These are phyloP conservation scores for Cuculus canorus DNA, from an alignment of 2,797 vertebrate species.

Conservation along the genomic window DNA sequence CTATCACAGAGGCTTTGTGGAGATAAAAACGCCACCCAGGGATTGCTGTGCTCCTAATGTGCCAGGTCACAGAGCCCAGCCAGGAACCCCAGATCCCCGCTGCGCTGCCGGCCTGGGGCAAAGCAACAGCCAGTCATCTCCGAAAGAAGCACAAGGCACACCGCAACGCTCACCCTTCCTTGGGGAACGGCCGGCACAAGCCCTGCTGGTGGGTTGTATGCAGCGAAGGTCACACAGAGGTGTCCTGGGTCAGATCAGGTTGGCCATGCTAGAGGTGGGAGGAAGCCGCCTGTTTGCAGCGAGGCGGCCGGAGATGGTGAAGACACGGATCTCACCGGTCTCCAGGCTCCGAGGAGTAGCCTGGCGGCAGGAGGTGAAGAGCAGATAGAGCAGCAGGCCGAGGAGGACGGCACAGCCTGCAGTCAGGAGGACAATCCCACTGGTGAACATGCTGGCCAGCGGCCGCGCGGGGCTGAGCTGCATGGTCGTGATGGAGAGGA, in stretches of 20 bases:
- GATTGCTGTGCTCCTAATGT: accelerated
- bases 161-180: background rate
- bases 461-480: constrained; percentile 82
- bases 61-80: background rate
- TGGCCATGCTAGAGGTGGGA: constrained; percentile 93
- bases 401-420: constrained; percentile 84
- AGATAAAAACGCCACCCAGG: background rate
- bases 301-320: constrained; percentile 90
- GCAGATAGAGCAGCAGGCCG: constrained; percentile 76
- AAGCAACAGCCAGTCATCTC: background rate
- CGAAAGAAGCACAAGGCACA: background rate
- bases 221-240: background rate
- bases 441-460: constrained; percentile 92
- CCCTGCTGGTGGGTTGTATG: background rate
- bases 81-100: background rate
- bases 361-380: constrained; percentile 66
- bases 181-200: background rate
- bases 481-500: constrained; percentile 82
- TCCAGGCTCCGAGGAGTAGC: constrained; percentile 54
- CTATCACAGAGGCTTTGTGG: background rate
- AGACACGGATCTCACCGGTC: constrained; percentile 80
- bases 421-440: constrained; percentile 86
- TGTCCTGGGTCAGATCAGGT: constrained; percentile 85
- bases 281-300: constrained; percentile 80
- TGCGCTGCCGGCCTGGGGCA: background rate